Evolutionary conservation across 2,113 vertebrate species (phyloP), one percentile per base, ranked within the genome.

Genomic region (Hyperopisus bebe): DNA sequence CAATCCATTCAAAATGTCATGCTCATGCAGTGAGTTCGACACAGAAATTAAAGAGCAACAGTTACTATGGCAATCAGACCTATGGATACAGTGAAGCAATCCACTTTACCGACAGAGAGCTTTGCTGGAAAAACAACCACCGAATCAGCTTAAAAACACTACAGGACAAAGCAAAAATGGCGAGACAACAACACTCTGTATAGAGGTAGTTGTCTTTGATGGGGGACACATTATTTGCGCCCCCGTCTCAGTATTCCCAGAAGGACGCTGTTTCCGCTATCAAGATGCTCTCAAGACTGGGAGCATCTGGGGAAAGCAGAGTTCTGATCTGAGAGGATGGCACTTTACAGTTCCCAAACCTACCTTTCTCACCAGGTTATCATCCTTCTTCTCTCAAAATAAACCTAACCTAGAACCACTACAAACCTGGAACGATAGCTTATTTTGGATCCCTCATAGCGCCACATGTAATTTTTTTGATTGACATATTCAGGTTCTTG

Each of bases 51-150:
- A 66, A 89, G 83, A 91, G 74, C 84, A 87, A 88, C 77, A 86
- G 91, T 91, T 91, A 83, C 90, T 89, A 92, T 92, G 91, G 91
- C 90, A 87, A 93, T 88, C 11, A 21, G 0, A 53, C 86, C 87
- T 90, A 89, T 27, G 80, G 82, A 90, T 88, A 87, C 80, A 35
- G 82, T 42, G 47, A 77, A 90, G 85, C 42, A 91, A 62, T 66
- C 58, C 89, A 42, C 70, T 51, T 35, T 39, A 84, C 83, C 82
- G 85, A 84, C 86, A 86, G 85, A 88, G 53, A 74, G 66, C 89
- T 88, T 53, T 83, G 48, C 48, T 82, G 70, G 31, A 9, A 88
- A 82, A 80, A 24, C 39, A 80, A 42, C 44, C n/a, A 42, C 11
- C 13, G 21, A 39, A 89, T 10, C 31, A 55, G 47, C 19, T 15